Conservation (phyloP, 2,888 invertebrate genomes). For the Zaprionus bogoriensis region DNA sequence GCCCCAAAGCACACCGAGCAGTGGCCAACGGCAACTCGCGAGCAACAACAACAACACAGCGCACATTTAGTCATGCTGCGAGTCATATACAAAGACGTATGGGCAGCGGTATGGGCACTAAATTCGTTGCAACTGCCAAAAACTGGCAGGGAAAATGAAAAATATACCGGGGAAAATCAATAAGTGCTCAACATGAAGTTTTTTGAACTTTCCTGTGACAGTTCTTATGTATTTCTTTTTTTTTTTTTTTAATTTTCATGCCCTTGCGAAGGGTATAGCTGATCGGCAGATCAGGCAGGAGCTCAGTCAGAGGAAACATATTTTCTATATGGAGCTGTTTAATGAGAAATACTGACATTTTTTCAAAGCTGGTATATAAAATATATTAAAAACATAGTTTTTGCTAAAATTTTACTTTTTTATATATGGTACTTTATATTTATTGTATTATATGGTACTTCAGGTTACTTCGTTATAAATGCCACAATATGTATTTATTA, state of each 20-base stretch:
- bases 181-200: conserved; percentile 56
- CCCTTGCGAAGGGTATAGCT: background rate
- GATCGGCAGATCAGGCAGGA: too few relatives aligned
- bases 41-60: conserved; percentile 10
- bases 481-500: too few relatives aligned
- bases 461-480: too few relatives aligned
- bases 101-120: background rate
- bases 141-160: background rate
- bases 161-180: conserved; percentile 49
- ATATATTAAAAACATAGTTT: too few relatives aligned
- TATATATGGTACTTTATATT: too few relatives aligned
- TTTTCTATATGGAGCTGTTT: too few relatives aligned
- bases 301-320: too few relatives aligned
- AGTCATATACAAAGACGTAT: background rate
- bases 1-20: background rate
- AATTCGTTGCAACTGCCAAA: conserved; percentile 15
- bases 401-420: too few relatives aligned
- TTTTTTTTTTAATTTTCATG: background rate
- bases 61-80: conserved; percentile 14
- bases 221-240: too few relatives aligned
- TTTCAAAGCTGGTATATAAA: too few relatives aligned
- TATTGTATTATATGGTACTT: too few relatives aligned
- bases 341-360: too few relatives aligned
- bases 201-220: conserved; percentile 54
- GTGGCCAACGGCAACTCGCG: conserved; percentile 30